Evolutionary conservation across 2,888 invertebrate species (phyloP).

Genomic region (Perdita meconis): DNA sequence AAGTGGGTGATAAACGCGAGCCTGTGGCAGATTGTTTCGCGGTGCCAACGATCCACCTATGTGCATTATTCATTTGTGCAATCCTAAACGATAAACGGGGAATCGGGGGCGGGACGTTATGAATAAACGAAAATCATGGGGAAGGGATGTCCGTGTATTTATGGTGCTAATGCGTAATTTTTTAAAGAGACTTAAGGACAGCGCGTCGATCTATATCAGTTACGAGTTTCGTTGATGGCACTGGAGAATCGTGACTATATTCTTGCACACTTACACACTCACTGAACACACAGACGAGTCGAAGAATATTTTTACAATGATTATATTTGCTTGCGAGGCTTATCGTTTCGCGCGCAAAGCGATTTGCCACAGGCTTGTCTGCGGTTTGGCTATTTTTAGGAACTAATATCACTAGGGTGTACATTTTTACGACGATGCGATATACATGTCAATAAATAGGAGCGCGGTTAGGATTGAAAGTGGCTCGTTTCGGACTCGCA

Average conservation of each 20-base stretch:
- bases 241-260: constrained; percentile 42
- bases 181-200: constrained; percentile 49
- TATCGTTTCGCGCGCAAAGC: constrained; percentile 56
- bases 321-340: constrained; percentile 40
- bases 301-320: constrained; percentile 57
- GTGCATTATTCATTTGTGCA: constrained; percentile 55
- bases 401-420: constrained; percentile 71
- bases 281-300: constrained; percentile 36
- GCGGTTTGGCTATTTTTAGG: constrained; percentile 65
- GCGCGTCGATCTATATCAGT: constrained; percentile 33
- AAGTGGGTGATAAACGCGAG: constrained; percentile 63
- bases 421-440: constrained; percentile 69
- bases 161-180: constrained; percentile 60
- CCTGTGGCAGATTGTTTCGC: constrained; percentile 69
- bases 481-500: constrained; percentile 57
- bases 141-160: constrained; percentile 24
- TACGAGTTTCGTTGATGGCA: constrained; percentile 47
- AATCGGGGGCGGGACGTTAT: constrained; percentile 5
- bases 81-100: constrained; percentile 30
- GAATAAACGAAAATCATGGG: constrained; percentile 5
- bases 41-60: constrained; percentile 21
- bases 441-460: constrained; percentile 66
- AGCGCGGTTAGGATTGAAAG: constrained; percentile 48
- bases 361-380: constrained; percentile 68
- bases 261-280: constrained; percentile 34